Conservation (phyloP, 1,140 invertebrate species). For the Archegozetes longisetosus region DNA sequence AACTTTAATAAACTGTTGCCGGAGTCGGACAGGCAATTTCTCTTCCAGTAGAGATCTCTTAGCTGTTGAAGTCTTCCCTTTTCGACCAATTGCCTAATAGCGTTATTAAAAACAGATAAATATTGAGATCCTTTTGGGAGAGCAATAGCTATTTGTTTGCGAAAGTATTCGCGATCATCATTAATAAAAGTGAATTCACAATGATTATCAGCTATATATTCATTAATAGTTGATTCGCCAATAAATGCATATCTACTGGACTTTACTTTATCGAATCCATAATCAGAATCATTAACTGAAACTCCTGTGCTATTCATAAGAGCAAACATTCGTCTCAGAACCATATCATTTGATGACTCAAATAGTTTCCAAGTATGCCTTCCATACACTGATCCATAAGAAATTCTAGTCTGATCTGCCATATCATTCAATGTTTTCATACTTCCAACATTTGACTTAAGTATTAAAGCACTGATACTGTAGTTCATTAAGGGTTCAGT, state of each 20-base stretch:
- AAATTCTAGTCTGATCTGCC: background rate
- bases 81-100: background rate
- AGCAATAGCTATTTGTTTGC: slow-evolving; percentile 1
- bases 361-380: background rate
- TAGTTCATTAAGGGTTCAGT: slow-evolving; percentile 39
- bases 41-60: background rate
- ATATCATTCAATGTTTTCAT: background rate
- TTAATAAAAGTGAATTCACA: background rate
- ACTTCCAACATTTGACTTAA: background rate
- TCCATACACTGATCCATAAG: background rate
- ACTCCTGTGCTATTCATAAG: background rate
- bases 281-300: background rate
- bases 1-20: too few relatives aligned
- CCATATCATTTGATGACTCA: background rate
- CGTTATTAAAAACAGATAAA: background rate
- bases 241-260: background rate
- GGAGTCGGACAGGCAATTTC: background rate
- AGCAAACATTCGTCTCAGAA: background rate
- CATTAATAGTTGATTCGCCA: background rate
- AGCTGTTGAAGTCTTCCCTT: background rate
- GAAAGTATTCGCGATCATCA: background rate
- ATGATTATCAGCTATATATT: background rate
- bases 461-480: slow-evolving; percentile 37
- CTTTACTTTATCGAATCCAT: background rate
- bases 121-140: slow-evolving; percentile 1